Evolutionary conservation across 2,113 vertebrate genomes (phyloP), one percentile per base, ranked within the genome.

Genomic region (Bambusicola thoracicus): DNA sequence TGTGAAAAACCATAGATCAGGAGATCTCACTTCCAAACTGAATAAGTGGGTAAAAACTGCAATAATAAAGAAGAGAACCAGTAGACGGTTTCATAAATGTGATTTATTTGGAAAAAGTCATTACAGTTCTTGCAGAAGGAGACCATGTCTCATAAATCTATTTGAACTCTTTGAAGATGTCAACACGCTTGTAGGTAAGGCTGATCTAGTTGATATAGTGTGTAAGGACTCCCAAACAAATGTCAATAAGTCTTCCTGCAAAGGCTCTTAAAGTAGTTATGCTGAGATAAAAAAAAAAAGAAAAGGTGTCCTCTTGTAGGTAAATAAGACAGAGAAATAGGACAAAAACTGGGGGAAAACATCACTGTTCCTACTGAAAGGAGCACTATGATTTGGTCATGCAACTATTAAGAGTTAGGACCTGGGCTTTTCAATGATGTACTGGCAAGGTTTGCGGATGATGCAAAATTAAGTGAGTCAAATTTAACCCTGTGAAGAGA

Each of bases 41-140:
- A 90, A 0, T 77, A 94, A 96, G 46, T 83, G 72, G 61, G 90
- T 73, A 94, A 95, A 95, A 96, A 59, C 82, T 85, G 85, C 88
- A 93, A 90, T 90, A 96, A 96, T 96, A 94, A 91, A 87, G 93
- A 83, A 81, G 68, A 93, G 76, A 81, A 88, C 41, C 29, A 32
- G 88, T 62, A 95, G 94, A 90, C 88, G 90, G 93, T 96, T 94
- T 96, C 88, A 95, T 96, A 96, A 94, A 95, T 63, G 90, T 96
- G 95, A 96, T 96, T 96, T 96, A 96, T 96, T 74, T 90, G 76
- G 88, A 77, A 95, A 81, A 96, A 96, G 96, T 93, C 93, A 95
- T 96, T 96, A 87, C 88, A 3, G 90, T 81, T 91, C 92, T 92
- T 91, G 87, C 80, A 85, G 94, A 74, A 95, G 92, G 94, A 95